Evolutionary conservation across 2,888 invertebrate genomes (phyloP).

Genomic region (Sarcophaga carnaria): DNA sequence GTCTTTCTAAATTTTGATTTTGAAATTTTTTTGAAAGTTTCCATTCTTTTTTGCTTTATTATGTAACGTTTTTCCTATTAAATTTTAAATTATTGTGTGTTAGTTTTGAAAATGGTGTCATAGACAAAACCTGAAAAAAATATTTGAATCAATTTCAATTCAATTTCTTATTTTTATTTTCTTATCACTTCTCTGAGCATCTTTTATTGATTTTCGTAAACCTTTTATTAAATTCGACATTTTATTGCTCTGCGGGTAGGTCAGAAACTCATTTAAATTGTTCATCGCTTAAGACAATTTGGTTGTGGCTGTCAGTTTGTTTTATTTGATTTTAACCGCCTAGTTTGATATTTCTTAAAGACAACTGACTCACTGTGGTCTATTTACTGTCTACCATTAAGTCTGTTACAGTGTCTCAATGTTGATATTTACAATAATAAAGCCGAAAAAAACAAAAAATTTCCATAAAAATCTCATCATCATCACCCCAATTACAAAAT

Average conservation of each 20-base stretch:
- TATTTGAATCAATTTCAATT: background rate
- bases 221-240: conserved; percentile 5
- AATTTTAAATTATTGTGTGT: no score
- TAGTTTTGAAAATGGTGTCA: no score
- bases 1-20: no score
- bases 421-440: background rate
- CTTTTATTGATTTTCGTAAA: conserved; percentile 15
- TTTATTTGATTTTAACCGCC: background rate
- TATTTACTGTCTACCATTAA: background rate
- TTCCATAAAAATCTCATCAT: conserved; percentile 53
- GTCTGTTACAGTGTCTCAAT: conserved; percentile 20
- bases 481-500: background rate
- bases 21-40: no score
- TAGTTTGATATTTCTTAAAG: background rate
- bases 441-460: background rate
- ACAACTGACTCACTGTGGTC: background rate
- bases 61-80: no score
- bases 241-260: conserved; percentile 33
- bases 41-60: no score
- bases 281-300: conserved; percentile 6
- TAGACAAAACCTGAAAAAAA: no score
- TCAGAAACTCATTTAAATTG: conserved; percentile 12
- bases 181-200: background rate
- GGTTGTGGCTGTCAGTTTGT: conserved; percentile 13
- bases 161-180: background rate